Percentiles rank a stretch among this genome's conserved stretches.
phyloP scores from a whole-genome alignment of 2,113 vertebrate species.

The Todiramphus chloris region DNA sequence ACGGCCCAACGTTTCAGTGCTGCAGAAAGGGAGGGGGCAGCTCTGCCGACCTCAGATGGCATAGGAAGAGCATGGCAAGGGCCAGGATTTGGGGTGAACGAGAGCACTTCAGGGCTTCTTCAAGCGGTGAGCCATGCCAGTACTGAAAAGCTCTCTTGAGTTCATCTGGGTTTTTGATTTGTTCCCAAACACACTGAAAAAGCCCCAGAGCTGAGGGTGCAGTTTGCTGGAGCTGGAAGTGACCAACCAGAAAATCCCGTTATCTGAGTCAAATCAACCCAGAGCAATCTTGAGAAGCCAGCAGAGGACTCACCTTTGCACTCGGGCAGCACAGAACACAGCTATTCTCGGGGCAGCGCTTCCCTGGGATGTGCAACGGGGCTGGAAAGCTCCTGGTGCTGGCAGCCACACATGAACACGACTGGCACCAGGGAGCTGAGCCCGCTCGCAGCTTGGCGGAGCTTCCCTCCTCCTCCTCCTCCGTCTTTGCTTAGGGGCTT shows the following conservation, averaged over 20 bases:
- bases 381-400: background rate
- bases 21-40: rapidly evolving
- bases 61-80: background rate
- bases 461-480: too few species aligned
- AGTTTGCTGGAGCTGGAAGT: background rate
- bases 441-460: background rate
- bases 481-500: background rate
- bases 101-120: too few species aligned
- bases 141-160: background rate
- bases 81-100: background rate
- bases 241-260: background rate
- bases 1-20: background rate
- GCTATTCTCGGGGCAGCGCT: background rate
- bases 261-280: background rate
- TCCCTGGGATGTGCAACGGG: background rate
- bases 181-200: background rate
- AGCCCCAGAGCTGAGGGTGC: background rate
- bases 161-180: background rate
- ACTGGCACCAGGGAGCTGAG: background rate
- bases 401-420: background rate
- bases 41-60: background rate
- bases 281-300: background rate
- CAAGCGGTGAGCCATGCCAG: too few species aligned
- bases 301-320: background rate
- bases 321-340: background rate